A percentile compares a stretch with the other conserved stretches of the same genome.
Evolutionary conservation across 2,888 invertebrate species (phyloP).

Genomic region (Punctoribates punctum): DNA sequence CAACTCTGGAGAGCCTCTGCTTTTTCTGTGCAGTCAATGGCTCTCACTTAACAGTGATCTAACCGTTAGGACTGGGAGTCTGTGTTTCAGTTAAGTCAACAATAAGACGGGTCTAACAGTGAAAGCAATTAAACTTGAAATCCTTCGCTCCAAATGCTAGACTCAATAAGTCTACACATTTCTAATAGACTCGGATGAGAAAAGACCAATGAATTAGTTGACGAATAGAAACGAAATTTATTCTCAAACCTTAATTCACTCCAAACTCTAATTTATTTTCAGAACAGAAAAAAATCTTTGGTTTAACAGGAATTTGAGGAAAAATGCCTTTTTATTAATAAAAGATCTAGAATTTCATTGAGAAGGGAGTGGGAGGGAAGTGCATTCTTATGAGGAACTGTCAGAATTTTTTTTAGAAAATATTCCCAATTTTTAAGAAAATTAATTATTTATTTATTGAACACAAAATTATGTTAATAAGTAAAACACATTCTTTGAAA

Average conservation of each 20-base stretch:
- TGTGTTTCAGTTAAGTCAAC: constrained; percentile 1
- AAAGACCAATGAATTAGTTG: constrained; percentile 3
- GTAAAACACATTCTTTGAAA: too few relatives aligned
- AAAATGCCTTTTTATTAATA: not conserved
- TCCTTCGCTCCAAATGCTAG: not conserved
- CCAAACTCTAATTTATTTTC: not conserved
- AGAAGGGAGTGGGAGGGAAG: too few relatives aligned
- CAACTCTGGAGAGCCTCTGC: not conserved
- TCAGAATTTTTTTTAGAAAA: too few relatives aligned
- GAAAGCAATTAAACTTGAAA: constrained; percentile 29
- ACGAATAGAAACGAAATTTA: not conserved
- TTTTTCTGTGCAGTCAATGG: not conserved
- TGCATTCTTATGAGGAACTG: too few relatives aligned
- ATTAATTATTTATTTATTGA: too few relatives aligned
- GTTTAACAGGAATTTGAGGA: not conserved
- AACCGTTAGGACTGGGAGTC: not conserved
- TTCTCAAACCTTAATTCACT: not conserved
- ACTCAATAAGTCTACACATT: not conserved
- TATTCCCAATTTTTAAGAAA: too few relatives aligned
- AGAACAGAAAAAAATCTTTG: not conserved
- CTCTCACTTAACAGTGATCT: not conserved
- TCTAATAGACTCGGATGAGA: not conserved
- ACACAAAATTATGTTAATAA: too few relatives aligned
- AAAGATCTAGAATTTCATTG: not conserved
- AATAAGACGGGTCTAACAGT: not conserved